Conservation (phyloP, 2,797 vertebrate species). For the Labeo calbasu region DNA sequence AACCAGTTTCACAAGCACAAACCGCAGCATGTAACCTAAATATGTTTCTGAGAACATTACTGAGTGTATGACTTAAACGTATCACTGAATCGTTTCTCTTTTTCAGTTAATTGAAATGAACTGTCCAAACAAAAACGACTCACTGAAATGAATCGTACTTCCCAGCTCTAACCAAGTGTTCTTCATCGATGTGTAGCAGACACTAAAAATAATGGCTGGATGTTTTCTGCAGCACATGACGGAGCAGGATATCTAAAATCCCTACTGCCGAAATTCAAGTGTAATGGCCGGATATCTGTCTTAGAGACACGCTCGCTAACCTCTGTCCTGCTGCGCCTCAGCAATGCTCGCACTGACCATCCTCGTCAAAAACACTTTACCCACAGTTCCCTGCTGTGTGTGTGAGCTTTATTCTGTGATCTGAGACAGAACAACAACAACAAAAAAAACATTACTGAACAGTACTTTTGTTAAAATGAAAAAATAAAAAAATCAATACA, state of each 20-base stretch:
- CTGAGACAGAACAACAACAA: not conserved
- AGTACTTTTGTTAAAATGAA: not conserved
- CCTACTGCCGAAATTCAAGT: not conserved
- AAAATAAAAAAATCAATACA: not conserved
- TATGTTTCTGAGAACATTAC: not conserved
- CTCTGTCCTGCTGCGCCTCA: not conserved
- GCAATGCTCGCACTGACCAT: not conserved
- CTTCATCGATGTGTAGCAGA: constrained; percentile 3
- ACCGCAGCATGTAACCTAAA: not conserved
- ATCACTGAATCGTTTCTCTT: not conserved
- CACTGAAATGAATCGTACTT: not conserved
- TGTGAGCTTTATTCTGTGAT: not conserved
- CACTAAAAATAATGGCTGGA: not conserved
- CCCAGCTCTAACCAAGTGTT: not conserved
- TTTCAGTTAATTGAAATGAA: not conserved
- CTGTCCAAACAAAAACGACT: not conserved
- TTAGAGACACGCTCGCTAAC: constrained; percentile 2
- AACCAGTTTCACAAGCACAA: not conserved
- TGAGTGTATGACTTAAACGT: not conserved
- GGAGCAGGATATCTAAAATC: not conserved
- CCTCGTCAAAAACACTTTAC: constrained; percentile 1
- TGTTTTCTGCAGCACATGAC: not conserved
- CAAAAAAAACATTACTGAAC: not conserved
- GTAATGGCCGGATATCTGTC: not conserved
- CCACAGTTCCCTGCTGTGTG: constrained; percentile 1